Conservation (phyloP, 2,113 vertebrate genomes). For the Rattus norvegicus region DNA sequence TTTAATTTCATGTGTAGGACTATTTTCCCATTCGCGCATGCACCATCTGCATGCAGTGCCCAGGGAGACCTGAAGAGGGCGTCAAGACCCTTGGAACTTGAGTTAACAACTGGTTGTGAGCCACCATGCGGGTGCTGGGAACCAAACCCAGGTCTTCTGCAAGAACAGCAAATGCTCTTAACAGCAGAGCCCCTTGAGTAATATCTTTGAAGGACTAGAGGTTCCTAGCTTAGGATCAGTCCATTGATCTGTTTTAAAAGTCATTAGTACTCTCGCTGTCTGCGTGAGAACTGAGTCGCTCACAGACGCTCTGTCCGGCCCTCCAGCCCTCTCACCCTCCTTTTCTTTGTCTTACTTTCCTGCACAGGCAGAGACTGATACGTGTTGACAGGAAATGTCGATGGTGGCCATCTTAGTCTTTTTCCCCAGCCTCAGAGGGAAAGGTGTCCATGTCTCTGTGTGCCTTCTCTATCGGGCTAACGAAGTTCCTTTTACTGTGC, state of each 20-base stretch:
- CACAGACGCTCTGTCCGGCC: neutral
- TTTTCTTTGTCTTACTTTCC: neutral
- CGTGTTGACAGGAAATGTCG: neutral
- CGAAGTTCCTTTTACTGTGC: neutral
- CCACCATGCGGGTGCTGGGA: neutral
- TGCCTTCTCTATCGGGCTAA: neutral
- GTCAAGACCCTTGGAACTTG: neutral
- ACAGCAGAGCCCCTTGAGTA: neutral
- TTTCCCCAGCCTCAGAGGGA: neutral
- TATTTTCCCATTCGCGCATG: neutral
- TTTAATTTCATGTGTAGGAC: neutral
- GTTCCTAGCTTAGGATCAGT: constrained; percentile 16
- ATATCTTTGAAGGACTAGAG: neutral
- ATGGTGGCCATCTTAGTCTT: neutral
- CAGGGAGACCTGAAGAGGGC: neutral
- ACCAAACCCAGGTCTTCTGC: neutral
- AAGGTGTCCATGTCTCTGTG: neutral
- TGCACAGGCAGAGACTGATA: neutral
- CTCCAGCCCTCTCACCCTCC: neutral
- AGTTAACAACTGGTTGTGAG: neutral
- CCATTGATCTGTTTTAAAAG: neutral
- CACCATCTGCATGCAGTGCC: neutral
- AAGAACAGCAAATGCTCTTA: neutral
- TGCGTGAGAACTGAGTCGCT: neutral
- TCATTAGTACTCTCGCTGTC: neutral